Evolutionary conservation across 2,888 invertebrate genomes (phyloP), one percentile per base, ranked within the genome.

Genomic region (Caradrina kadenii): DNA sequence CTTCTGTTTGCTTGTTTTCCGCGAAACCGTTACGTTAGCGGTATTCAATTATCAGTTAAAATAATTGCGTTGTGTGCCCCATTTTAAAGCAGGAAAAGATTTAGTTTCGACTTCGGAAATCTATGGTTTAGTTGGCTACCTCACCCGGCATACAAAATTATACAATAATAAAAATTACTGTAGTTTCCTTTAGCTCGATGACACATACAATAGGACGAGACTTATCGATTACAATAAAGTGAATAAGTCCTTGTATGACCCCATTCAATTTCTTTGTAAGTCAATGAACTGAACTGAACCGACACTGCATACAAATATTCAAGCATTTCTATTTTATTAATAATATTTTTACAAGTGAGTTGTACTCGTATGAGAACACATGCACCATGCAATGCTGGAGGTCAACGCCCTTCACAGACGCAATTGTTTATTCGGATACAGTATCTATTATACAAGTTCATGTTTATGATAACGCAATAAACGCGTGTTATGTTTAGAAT

Each of bases 371-470:
- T 45, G 53, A 68, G 72, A 75, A 61, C 79, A 73, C 76, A 71
- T 81, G 77, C 72, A 71, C 66, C 63, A 68, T 81, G 80, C 74
- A 78, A 79, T 72, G 83, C 81, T 74, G 69, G 76, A 80, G 88
- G 88, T 90, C 90, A 86, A 76, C 80, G 90, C 74, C 84, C 88
- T 83, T 55, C 19, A 58, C 59, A 54, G 63, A 63, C 71, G 71
- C 63, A 81, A 83, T 82, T 84, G 82, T 86, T 86, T 82, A 87
- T 85, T 87, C 80, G 84, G 81, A 82, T 80, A 84, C 72, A 79
- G 62, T 83, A 68, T 84, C 45, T 80, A 81, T 83, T 80, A 83
- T 67, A 73, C 73, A 68, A 79, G 64, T 73, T 70, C 11, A 22
- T 45, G 22, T 56, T 65, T 42, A 65, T 69, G 80, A 80, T 64